Evolutionary conservation across 2,888 invertebrate species (phyloP).

Genomic region (Drosophila putrida): DNA sequence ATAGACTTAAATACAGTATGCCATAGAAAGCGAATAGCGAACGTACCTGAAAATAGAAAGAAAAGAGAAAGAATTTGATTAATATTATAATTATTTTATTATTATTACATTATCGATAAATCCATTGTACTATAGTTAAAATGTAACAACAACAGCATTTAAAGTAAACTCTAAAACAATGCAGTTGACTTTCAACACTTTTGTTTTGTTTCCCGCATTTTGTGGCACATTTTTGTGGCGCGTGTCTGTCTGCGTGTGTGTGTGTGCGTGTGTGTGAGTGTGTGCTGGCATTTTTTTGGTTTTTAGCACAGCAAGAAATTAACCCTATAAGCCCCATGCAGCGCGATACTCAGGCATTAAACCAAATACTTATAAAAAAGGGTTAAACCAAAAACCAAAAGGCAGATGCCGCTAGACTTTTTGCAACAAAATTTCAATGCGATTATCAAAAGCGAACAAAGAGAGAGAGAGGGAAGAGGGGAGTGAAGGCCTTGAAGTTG

Average conservation of each 20-base stretch:
- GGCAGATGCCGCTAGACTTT: slow-evolving; percentile 55
- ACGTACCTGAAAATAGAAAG: slow-evolving; percentile 51
- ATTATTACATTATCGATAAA: slow-evolving; percentile 17
- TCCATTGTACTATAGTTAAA: neutral
- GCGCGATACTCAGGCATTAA: slow-evolving; percentile 25
- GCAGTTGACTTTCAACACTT: slow-evolving; percentile 17
- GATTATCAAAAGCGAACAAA: slow-evolving; percentile 37
- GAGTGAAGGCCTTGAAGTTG: slow-evolving; percentile 35
- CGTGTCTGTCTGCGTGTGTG: slow-evolving; percentile 32
- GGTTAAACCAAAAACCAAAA: slow-evolving; percentile 37
- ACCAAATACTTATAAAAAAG: slow-evolving; percentile 9
- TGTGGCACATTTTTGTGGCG: slow-evolving; percentile 48
- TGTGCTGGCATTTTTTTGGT: slow-evolving; percentile 43
- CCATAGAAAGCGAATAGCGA: neutral
- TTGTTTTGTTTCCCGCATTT: slow-evolving; percentile 33
- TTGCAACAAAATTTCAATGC: slow-evolving; percentile 50
- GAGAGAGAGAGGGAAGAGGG: neutral
- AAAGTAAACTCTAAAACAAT: slow-evolving; percentile 2
- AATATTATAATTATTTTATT: no score
- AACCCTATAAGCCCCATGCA: slow-evolving; percentile 53
- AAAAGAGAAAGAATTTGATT: neutral
- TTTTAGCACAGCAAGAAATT: slow-evolving; percentile 40
- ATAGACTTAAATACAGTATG: neutral
- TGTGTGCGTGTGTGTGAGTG: slow-evolving; percentile 27
- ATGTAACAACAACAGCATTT: neutral